A percentile compares a stretch with the other conserved stretches of the same genome.
These are phyloP conservation scores for Melanerpes formicivorus DNA, from an alignment of 2,113 vertebrate species.

Conservation along the genomic window DNA sequence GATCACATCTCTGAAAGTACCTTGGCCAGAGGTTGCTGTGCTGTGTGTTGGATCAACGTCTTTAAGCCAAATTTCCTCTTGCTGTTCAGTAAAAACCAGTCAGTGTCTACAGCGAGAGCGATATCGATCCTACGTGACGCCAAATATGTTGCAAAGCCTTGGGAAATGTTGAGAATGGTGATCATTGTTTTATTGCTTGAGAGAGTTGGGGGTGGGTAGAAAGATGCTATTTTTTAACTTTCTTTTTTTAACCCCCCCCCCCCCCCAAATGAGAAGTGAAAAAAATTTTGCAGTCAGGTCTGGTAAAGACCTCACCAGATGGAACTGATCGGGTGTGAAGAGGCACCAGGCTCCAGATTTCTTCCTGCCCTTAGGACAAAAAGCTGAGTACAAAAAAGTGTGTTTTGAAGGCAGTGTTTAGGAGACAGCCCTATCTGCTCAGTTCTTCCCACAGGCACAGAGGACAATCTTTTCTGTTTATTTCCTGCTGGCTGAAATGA, in stretches of 20 bases:
- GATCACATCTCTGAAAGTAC: neutral
- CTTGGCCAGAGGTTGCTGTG: neutral
- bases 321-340: neutral
- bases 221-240: neutral
- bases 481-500: neutral
- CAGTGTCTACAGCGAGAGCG: neutral
- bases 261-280: neutral
- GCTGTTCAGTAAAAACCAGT: neutral
- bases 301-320: neutral
- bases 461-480: neutral
- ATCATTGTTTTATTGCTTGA: neutral
- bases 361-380: neutral
- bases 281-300: neutral
- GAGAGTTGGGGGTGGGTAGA: neutral
- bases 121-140: neutral
- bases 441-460: neutral
- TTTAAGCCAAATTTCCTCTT: constrained; percentile 13
- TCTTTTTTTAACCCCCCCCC: no score
- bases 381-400: neutral
- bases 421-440: neutral
- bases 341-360: neutral
- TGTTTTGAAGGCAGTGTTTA: neutral
- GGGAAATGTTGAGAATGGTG: neutral
- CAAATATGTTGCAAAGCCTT: constrained; percentile 3
- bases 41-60: neutral